Evolutionary conservation across 2,113 vertebrate genomes (phyloP).

Genomic region (Sisor rabdophorus): DNA sequence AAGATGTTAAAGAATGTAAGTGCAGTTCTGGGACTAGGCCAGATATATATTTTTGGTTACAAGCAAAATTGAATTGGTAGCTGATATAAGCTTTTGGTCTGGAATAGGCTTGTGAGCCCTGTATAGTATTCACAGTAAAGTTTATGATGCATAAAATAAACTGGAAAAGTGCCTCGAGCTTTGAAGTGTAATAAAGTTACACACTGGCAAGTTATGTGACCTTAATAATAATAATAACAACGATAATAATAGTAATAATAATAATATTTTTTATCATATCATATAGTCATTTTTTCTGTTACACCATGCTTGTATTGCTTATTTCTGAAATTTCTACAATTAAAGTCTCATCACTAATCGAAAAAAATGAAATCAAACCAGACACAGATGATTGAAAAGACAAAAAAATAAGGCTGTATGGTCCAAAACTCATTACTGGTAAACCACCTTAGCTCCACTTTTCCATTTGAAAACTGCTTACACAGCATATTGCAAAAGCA

Average conservation of each 20-base stretch:
- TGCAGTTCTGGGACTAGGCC: background rate
- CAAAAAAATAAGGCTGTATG: slow-evolving; percentile 24
- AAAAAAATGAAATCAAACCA: slow-evolving; percentile 22
- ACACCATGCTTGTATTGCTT: background rate
- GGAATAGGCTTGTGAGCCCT: slow-evolving; percentile 13
- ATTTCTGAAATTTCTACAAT: slow-evolving; percentile 24
- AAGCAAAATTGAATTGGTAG: slow-evolving; percentile 26
- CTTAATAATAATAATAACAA: slow-evolving; percentile 35
- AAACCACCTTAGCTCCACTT: slow-evolving; percentile 22
- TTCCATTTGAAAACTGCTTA: slow-evolving; percentile 30
- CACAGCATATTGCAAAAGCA: slow-evolving; percentile 33
- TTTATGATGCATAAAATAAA: slow-evolving; percentile 47
- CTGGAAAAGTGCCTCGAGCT: slow-evolving; percentile 33
- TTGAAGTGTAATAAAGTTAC: slow-evolving; percentile 38
- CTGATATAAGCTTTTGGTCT: slow-evolving; percentile 22
- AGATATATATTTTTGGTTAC: slow-evolving; percentile 21
- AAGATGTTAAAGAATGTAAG: slow-evolving; percentile 34
- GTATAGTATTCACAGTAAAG: slow-evolving; percentile 34
- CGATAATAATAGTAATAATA: slow-evolving; percentile 16
- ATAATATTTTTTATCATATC: slow-evolving; percentile 15
- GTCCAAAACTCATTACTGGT: slow-evolving; percentile 34
- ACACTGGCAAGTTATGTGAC: slow-evolving; percentile 27
- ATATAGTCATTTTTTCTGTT: slow-evolving; percentile 12
- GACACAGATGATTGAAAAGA: slow-evolving; percentile 34
- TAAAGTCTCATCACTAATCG: slow-evolving; percentile 31